Conservation (phyloP, 2,797 vertebrate genomes). For the Coregonus suidteri region DNA sequence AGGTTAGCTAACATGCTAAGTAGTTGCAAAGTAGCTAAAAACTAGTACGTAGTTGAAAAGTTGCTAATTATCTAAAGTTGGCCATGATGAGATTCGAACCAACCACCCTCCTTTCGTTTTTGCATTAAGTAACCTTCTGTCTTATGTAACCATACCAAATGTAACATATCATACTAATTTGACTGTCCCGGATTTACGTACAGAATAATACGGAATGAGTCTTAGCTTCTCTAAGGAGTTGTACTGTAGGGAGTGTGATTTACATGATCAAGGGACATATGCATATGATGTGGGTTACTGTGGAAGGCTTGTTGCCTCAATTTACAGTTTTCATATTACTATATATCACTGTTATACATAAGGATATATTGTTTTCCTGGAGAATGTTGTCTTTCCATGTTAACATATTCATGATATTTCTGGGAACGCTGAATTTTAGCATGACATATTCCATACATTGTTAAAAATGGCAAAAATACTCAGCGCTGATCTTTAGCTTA, state of each 20-base stretch:
- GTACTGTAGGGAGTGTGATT: slow-evolving; percentile 61
- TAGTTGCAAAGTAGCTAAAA: too few relatives aligned
- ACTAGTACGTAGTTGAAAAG: too few relatives aligned
- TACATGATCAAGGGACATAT: slow-evolving; percentile 64
- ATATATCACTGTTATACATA: not conserved
- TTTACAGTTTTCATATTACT: not conserved
- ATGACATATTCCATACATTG: not conserved
- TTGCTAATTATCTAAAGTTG: too few relatives aligned
- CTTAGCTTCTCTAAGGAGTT: slow-evolving; percentile 57
- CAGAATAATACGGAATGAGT: slow-evolving; percentile 27
- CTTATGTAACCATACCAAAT: too few relatives aligned
- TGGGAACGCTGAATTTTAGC: not conserved
- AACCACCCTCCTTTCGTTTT: too few relatives aligned
- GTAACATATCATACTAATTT: too few relatives aligned
- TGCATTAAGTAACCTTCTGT: too few relatives aligned
- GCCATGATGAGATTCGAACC: too few relatives aligned
- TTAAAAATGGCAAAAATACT: slow-evolving; percentile 29
- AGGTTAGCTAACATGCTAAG: too few relatives aligned
- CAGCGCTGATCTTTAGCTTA: not conserved
- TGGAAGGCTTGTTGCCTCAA: not conserved
- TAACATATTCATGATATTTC: not conserved
- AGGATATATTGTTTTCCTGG: not conserved
- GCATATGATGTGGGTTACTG: slow-evolving; percentile 45
- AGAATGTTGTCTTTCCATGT: not conserved
- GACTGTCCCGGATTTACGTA: too few relatives aligned